Conservation (phyloP, 2,888 invertebrate species). For the Bhutanitis thaidina region DNA sequence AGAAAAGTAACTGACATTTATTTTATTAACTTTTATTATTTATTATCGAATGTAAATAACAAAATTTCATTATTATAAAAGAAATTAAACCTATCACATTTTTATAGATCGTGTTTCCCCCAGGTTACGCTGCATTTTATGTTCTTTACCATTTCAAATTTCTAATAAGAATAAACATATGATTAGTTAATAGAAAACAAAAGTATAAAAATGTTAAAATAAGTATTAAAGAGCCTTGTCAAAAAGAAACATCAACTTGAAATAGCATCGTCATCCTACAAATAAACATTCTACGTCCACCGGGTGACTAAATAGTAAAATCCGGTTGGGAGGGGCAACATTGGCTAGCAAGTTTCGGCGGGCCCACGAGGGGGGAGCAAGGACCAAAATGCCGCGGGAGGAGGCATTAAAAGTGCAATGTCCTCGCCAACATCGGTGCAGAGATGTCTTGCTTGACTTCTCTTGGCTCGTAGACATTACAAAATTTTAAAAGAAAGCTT, state of each 20-base stretch:
- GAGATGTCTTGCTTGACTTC: constrained; percentile 57
- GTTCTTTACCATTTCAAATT: too few species aligned
- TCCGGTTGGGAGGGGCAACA: constrained; percentile 62
- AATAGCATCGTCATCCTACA: constrained; percentile 22
- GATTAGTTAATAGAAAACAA: background rate
- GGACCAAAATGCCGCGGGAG: constrained; percentile 54
- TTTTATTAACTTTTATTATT: too few species aligned
- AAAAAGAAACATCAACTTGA: constrained; percentile 5
- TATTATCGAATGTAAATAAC: too few species aligned
- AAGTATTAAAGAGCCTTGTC: background rate
- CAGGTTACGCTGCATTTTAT: too few species aligned
- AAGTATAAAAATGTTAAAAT: background rate
- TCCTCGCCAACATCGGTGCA: constrained; percentile 71
- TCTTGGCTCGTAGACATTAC: constrained; percentile 42
- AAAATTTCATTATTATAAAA: too few species aligned
- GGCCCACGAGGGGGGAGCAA: constrained; percentile 53
- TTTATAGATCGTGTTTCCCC: too few species aligned
- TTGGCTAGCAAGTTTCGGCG: constrained; percentile 72
- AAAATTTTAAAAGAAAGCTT: constrained; percentile 48
- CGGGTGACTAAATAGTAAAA: constrained; percentile 64
- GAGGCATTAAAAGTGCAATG: constrained; percentile 71
- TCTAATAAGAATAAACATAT: too few species aligned
- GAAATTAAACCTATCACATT: too few species aligned
- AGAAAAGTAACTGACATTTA: too few species aligned
- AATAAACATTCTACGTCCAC: constrained; percentile 28